Base-by-base conservation (phyloP, 2,888 invertebrate species). In the Noctuana brunneofusca region DNA sequence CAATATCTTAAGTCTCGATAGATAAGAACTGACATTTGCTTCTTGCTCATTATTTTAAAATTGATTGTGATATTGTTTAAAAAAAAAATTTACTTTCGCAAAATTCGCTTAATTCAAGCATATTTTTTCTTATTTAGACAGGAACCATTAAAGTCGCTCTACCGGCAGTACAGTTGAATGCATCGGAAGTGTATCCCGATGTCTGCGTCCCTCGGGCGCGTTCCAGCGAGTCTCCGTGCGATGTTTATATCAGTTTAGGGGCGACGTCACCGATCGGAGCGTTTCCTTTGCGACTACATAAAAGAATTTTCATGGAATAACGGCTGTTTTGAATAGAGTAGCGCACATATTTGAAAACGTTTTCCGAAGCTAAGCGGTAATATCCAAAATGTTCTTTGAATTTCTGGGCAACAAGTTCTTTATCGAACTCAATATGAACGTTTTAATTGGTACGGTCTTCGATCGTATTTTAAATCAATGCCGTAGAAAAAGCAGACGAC, bases 241-340 rank as follows among this genome's bases (percentile, higher is more conserved):
- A 79, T 81, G 81, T 82, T 86, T 84, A 80, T 87, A 89, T 89
- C 86, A 81, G 83, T 86, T 76, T 82, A 80, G 78, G 81, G 76
- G 72, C 77, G 79, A 84, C 80, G 86, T 78, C 85, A 78, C 79
- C 77, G 84, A 84, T 84, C 82, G 75, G 71, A 76, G 73, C 76
- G 70, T 78, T 83, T 85, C 78, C 81, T 83, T 78, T 76, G 69
- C 71, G 69, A 76, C 69, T 66, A 69, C 68, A 78, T 81, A 82
- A 83, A 86, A 76, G 79, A 81, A 82, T 85, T 86, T 80, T 72
- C 70, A 69, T 73, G 75, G 79, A 80, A 79, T 80, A 80, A 80
- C 75, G 71, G 69, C 65, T 69, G 71, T 73, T 85, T 80, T 84
- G 79, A 80, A 81, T 84, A 75, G 68, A 66, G 65, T 49, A 65